phyloP scores from a whole-genome alignment of 1,140 invertebrate genomes.

The Leptinotarsa undecemlineata region DNA sequence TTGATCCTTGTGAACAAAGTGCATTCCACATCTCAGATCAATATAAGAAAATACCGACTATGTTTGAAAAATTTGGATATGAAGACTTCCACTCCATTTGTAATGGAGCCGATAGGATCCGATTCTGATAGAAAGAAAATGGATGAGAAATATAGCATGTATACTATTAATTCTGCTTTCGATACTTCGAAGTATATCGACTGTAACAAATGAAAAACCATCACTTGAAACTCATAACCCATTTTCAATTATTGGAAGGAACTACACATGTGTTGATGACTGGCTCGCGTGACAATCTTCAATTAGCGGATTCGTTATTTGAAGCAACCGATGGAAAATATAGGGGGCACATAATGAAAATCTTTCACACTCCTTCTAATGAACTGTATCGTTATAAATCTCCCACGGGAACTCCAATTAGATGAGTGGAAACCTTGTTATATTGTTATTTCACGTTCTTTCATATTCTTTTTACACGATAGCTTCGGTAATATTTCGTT shows the following conservation, averaged over 20 bases:
- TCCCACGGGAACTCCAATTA: not conserved
- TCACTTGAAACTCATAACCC: not conserved
- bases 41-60: no score
- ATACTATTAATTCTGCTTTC: not conserved
- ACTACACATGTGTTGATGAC: not conserved
- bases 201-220: not conserved
- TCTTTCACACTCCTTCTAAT: constrained; percentile 5
- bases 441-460: no score
- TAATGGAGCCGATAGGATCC: no score
- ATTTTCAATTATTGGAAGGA: constrained; percentile 6
- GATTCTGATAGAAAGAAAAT: no score
- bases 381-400: not conserved
- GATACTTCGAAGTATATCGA: not conserved
- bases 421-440: not conserved
- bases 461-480: no score
- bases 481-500: no score
- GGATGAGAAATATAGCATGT: no score
- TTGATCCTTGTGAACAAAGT: no score
- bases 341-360: not conserved
- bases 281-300: not conserved
- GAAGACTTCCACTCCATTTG: no score
- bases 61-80: no score
- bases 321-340: not conserved
- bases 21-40: no score
- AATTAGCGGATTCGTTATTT: not conserved